Conservation (phyloP, 2,888 invertebrate genomes). For the Gastrophysa polygoni region DNA sequence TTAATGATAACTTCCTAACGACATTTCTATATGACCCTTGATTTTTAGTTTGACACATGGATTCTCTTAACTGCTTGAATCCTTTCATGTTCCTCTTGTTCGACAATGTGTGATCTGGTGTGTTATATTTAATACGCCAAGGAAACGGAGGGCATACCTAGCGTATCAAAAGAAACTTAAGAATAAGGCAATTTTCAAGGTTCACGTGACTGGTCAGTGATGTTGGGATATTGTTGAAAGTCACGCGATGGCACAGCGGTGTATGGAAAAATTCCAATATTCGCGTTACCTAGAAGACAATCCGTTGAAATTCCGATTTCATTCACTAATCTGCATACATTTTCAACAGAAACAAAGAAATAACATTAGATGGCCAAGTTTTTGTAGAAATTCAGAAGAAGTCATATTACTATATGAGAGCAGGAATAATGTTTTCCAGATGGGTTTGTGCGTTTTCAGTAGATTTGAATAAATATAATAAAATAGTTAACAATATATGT, state of each 20-base stretch:
- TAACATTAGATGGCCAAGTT: not conserved
- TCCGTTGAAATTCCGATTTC: not conserved
- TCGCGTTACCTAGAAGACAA: conserved; percentile 4
- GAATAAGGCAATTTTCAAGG: conserved; percentile 38
- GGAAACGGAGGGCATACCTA: conserved; percentile 34
- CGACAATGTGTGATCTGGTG: not conserved
- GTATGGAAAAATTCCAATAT: conserved; percentile 35
- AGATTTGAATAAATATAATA: too few species aligned
- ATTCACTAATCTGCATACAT: not conserved
- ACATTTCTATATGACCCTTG: too few species aligned
- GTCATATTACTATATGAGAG: too few species aligned
- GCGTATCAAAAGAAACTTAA: conserved; percentile 41
- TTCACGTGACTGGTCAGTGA: conserved; percentile 52
- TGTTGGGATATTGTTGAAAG: conserved; percentile 49
- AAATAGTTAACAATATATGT: too few species aligned
- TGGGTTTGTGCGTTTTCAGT: too few species aligned
- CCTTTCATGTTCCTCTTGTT: not conserved
- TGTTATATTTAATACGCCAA: conserved; percentile 5
- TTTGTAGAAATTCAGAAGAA: too few species aligned
- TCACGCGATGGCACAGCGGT: conserved; percentile 50
- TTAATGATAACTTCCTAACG: too few species aligned
- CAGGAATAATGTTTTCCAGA: too few species aligned
- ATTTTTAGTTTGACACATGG: too few species aligned
- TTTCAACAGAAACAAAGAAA: not conserved
- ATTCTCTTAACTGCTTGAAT: not conserved